Conservation (phyloP, 2,113 vertebrate genomes). For the Pyrgilauda ruficollis region DNA sequence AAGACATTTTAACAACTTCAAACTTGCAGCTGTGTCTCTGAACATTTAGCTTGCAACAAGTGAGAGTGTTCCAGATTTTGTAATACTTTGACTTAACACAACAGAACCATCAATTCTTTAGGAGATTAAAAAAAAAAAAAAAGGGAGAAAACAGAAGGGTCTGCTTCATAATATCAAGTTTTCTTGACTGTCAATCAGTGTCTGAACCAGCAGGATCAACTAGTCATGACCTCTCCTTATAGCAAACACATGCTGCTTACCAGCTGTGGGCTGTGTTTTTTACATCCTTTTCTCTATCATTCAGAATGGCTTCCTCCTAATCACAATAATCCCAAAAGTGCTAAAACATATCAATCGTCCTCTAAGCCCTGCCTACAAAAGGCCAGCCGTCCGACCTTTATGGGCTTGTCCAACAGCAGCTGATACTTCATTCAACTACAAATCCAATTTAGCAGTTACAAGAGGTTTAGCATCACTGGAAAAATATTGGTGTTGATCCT, state of each 20-base stretch:
- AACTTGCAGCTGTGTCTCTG: background rate
- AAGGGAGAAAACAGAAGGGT: background rate
- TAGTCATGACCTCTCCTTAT: slow-evolving; percentile 77
- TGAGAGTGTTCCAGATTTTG: background rate
- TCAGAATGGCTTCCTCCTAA: slow-evolving; percentile 83
- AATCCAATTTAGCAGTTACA: slow-evolving; percentile 89
- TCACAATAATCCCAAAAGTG: slow-evolving; percentile 88
- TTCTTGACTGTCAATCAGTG: slow-evolving; percentile 80
- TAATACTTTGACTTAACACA: background rate
- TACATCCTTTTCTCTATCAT: slow-evolving; percentile 77
- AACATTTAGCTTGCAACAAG: background rate
- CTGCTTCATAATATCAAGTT: slow-evolving; percentile 71
- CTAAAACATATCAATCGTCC: slow-evolving; percentile 87
- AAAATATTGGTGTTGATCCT: slow-evolving; percentile 80
- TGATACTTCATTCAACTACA: slow-evolving; percentile 88
- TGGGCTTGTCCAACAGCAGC: slow-evolving; percentile 82
- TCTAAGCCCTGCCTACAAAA: slow-evolving; percentile 85
- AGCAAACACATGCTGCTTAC: slow-evolving; percentile 81
- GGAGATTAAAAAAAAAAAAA: background rate
- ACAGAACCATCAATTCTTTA: background rate
- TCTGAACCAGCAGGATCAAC: slow-evolving; percentile 79
- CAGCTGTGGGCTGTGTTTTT: slow-evolving; percentile 80
- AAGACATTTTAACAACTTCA: slow-evolving; percentile 16
- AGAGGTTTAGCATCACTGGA: slow-evolving; percentile 81
- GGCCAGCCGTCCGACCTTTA: slow-evolving; percentile 80